These are phyloP conservation scores for Colistium nudipinnis DNA, from an alignment of 2,113 vertebrate species.

Conservation along the genomic window DNA sequence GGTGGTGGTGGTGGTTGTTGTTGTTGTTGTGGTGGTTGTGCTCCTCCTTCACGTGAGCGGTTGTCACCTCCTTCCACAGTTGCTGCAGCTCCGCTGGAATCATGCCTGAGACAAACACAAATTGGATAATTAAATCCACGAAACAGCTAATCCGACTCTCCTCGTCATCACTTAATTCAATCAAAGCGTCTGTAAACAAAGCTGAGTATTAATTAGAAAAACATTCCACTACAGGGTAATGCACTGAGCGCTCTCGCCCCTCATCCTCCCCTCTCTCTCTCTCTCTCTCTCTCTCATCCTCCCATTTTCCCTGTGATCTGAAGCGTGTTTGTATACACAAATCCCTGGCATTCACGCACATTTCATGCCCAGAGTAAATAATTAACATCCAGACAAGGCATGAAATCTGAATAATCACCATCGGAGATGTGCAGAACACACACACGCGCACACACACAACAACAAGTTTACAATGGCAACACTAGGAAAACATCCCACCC, in stretches of 20 bases:
- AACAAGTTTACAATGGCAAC: constrained; percentile 76
- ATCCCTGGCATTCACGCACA: constrained; percentile 81
- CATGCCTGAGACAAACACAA: constrained; percentile 99
- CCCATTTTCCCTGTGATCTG: constrained; percentile 70
- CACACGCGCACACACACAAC: constrained; percentile 69
- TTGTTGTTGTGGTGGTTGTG: constrained; percentile 85
- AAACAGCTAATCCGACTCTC: constrained; percentile 94
- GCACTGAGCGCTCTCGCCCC: constrained; percentile 56
- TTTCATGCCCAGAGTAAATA: constrained; percentile 84
- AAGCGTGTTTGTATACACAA: constrained; percentile 82
- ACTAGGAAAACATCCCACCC: constrained; percentile 70
- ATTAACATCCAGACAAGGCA: constrained; percentile 85
- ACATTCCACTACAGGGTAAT: constrained; percentile 79
- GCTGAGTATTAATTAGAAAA: constrained; percentile 88
- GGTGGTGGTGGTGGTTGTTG: constrained; percentile 81
- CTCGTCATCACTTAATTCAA: constrained; percentile 97
- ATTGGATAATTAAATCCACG: constrained; percentile 99
- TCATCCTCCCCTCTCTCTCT: constrained; percentile 4
- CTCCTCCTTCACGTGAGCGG: constrained; percentile 90
- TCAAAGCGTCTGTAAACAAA: constrained; percentile 98
- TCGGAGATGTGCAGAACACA: constrained; percentile 64
- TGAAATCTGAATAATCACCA: constrained; percentile 85
- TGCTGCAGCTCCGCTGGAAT: constrained; percentile 99
- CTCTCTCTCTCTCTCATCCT: constrained; percentile 35
- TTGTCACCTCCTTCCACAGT: constrained; percentile 99